These are phyloP conservation scores for Sander vitreus DNA, from an alignment of 2,113 vertebrate species.

Conservation along the genomic window DNA sequence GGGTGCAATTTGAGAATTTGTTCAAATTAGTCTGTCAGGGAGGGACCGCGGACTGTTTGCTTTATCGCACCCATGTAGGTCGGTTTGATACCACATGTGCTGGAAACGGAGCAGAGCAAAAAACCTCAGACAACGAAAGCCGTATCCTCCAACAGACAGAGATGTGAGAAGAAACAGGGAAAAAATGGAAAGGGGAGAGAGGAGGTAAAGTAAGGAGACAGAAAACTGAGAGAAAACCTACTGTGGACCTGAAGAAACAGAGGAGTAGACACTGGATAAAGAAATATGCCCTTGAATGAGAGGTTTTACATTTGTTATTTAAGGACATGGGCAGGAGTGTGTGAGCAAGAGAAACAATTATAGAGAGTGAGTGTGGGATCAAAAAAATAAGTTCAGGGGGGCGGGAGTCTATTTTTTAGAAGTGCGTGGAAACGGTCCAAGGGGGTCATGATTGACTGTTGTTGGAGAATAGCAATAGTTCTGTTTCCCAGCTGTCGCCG, in stretches of 20 bases:
- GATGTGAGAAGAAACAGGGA: conserved; percentile 25
- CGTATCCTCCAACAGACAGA: conserved; percentile 58
- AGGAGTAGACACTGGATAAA: conserved; percentile 18
- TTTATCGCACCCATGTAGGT: conserved; percentile 84
- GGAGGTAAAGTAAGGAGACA: not conserved
- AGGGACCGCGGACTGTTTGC: conserved; percentile 82
- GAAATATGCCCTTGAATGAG: conserved; percentile 9
- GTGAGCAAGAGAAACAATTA: conserved; percentile 44
- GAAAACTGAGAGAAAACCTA: conserved; percentile 20
- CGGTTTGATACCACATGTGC: conserved; percentile 84
- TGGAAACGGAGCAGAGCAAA: conserved; percentile 63
- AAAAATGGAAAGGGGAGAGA: not conserved
- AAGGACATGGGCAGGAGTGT: conserved; percentile 41
- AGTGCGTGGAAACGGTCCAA: conserved; percentile 65
- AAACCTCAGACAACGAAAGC: conserved; percentile 68
- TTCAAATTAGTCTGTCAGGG: conserved; percentile 87
- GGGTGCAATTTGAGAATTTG: conserved; percentile 89
- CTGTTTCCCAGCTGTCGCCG: conserved; percentile 80
- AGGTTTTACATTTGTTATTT: conserved; percentile 39
- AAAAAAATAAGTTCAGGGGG: conserved; percentile 11
- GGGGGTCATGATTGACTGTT: conserved; percentile 74
- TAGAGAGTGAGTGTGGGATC: conserved; percentile 22
- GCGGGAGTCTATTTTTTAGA: conserved; percentile 39
- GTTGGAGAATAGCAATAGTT: conserved; percentile 74
- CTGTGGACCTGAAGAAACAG: conserved; percentile 7